phyloP scores from a whole-genome alignment of 2,888 invertebrate species.

The Caenorhabditis angaria region DNA sequence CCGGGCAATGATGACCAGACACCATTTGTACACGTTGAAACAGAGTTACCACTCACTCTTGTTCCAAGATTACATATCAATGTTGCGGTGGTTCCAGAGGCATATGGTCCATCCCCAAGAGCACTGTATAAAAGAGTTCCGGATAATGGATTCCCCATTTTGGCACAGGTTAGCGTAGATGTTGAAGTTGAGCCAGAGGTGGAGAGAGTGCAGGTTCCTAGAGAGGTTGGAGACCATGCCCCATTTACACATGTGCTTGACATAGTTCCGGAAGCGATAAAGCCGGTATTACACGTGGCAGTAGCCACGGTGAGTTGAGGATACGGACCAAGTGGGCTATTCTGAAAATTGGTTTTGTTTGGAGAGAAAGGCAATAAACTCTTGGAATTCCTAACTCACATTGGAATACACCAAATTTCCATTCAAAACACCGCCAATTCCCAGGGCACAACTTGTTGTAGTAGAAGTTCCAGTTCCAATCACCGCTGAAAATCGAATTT shows the following conservation, averaged over 20 bases:
- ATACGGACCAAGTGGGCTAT: slow-evolving; percentile 46
- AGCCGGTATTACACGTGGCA: slow-evolving; percentile 41
- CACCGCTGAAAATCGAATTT: not conserved
- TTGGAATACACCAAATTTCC: slow-evolving; percentile 36
- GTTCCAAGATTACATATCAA: slow-evolving; percentile 55
- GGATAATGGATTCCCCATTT: slow-evolving; percentile 18
- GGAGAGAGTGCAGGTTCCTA: slow-evolving; percentile 37
- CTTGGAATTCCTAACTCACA: too few species aligned
- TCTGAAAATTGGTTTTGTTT: slow-evolving; percentile 22
- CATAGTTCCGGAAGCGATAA: slow-evolving; percentile 27
- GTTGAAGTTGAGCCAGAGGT: not conserved
- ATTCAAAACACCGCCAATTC: slow-evolving; percentile 24
- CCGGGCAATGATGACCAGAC: slow-evolving; percentile 50
- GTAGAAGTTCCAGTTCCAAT: not conserved
- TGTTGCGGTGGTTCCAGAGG: slow-evolving; percentile 54
- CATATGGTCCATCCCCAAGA: slow-evolving; percentile 32
- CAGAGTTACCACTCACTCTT: slow-evolving; percentile 42
- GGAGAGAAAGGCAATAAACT: not conserved
- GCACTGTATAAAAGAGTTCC: slow-evolving; percentile 34
- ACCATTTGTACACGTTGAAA: slow-evolving; percentile 48
- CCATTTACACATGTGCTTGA: slow-evolving; percentile 33
- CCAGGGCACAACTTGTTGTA: slow-evolving; percentile 16
- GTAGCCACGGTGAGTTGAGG: slow-evolving; percentile 39
- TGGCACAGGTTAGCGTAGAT: slow-evolving; percentile 16
- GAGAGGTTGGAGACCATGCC: slow-evolving; percentile 39